A percentile compares a stretch with the other conserved stretches of the same genome.
Evolutionary conservation across 2,888 invertebrate genomes (phyloP).

Genomic region (Anoncus sp.): DNA sequence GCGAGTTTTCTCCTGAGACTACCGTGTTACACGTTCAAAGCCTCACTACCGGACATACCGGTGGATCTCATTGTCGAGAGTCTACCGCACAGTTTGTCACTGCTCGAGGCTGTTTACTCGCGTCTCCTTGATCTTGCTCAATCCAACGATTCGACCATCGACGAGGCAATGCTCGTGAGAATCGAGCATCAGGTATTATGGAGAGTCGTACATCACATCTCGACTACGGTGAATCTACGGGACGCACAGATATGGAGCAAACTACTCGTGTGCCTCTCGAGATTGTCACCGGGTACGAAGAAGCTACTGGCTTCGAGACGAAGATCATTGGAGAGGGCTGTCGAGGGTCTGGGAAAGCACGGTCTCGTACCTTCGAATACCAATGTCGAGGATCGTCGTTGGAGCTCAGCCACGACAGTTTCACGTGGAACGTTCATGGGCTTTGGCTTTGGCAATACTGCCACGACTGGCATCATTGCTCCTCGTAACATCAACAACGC

Average conservation of each 20-base stretch:
- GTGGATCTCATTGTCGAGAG: conserved; percentile 95
- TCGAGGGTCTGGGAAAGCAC: conserved; percentile 94
- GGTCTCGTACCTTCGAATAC: conserved; percentile 87
- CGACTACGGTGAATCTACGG: conserved; percentile 75
- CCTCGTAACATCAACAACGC: conserved; percentile 9
- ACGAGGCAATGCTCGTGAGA: conserved; percentile 82
- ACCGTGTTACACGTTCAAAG: conserved; percentile 91
- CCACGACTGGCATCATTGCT: background rate
- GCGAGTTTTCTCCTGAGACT: conserved; percentile 92
- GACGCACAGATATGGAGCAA: conserved; percentile 77
- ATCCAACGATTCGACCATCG: conserved; percentile 64
- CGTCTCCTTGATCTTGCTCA: conserved; percentile 72
- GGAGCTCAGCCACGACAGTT: conserved; percentile 12
- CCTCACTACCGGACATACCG: conserved; percentile 91
- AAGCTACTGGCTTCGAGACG: conserved; percentile 88
- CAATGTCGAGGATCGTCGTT: conserved; percentile 57
- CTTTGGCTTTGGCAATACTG: conserved; percentile 24
- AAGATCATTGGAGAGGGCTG: conserved; percentile 91
- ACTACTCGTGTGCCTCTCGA: conserved; percentile 72
- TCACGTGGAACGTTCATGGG: conserved; percentile 45
- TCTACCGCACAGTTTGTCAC: conserved; percentile 93
- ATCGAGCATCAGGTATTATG: conserved; percentile 93
- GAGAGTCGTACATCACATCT: conserved; percentile 93
- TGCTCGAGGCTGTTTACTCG: conserved; percentile 92
- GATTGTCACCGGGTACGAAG: conserved; percentile 85